These are phyloP conservation scores for Eubasilissa regina DNA, from an alignment of 1,140 invertebrate genomes.

Conservation along the genomic window DNA sequence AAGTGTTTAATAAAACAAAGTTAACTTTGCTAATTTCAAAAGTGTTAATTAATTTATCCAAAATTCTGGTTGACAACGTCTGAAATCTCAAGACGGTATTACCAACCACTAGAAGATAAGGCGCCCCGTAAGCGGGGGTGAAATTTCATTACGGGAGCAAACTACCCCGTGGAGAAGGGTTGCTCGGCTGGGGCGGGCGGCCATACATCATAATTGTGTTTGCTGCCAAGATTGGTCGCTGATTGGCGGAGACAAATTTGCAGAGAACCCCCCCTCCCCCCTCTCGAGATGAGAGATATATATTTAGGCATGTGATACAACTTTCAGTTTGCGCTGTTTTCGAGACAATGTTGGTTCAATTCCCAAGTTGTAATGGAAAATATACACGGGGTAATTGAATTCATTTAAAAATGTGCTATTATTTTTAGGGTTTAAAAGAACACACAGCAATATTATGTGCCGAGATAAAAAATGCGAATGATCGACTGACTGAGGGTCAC, in stretches of 20 bases:
- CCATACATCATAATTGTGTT: slow-evolving; percentile 55
- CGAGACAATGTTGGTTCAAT: slow-evolving; percentile 9
- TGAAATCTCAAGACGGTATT: slow-evolving; percentile 21
- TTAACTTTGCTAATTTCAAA: no score
- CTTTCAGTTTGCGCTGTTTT: no score
- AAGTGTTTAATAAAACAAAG: no score
- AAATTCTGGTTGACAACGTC: not conserved
- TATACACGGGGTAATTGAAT: slow-evolving; percentile 16
- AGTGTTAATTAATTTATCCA: no score
- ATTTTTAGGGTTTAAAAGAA: no score
- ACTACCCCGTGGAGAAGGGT: slow-evolving; percentile 48
- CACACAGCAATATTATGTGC: no score
- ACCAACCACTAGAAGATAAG: slow-evolving; percentile 1
- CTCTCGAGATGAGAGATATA: no score
- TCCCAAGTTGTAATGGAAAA: slow-evolving; percentile 15
- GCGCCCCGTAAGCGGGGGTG: slow-evolving; percentile 18
- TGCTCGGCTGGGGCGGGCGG: not conserved
- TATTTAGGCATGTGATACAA: no score
- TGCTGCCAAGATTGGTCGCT: slow-evolving; percentile 56
- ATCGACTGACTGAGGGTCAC: no score
- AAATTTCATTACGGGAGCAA: slow-evolving; percentile 56
- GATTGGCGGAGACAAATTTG: slow-evolving; percentile 52
- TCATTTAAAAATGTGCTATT: not conserved
- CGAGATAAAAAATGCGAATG: no score
- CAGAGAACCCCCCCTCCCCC: not conserved